These are phyloP conservation scores for Mormyrus proboscirostris DNA, from an alignment of 2,797 vertebrate genomes.

Conservation along the genomic window DNA sequence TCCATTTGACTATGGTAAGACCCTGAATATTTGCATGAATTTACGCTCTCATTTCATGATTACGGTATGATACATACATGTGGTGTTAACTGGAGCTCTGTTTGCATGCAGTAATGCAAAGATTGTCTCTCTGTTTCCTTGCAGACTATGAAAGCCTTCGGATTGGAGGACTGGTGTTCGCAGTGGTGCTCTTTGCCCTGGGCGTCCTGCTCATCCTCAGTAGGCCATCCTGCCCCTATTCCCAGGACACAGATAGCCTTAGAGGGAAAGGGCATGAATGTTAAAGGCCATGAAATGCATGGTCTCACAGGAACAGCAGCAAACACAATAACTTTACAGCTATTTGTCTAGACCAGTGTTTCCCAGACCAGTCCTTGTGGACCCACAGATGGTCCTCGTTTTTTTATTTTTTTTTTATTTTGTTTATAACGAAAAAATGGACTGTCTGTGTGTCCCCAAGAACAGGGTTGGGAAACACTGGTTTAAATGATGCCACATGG, in stretches of 20 bases:
- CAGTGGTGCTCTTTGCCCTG: slow-evolving; percentile 82
- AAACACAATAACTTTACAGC: not conserved
- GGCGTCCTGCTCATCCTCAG: slow-evolving; percentile 94
- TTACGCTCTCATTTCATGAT: not conserved
- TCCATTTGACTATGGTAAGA: slow-evolving; percentile 85
- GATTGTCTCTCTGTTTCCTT: not conserved
- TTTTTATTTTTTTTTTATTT: not conserved
- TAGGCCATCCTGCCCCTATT: slow-evolving; percentile 51
- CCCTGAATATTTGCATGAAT: not conserved
- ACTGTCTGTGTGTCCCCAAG: not conserved
- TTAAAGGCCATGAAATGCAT: not conserved
- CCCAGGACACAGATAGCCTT: not conserved
- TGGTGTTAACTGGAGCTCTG: not conserved
- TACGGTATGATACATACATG: not conserved
- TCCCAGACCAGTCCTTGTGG: not conserved
- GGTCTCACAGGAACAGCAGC: not conserved
- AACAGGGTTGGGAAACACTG: not conserved
- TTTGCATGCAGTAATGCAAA: not conserved
- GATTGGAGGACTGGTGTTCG: slow-evolving; percentile 85
- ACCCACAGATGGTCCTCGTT: not conserved
- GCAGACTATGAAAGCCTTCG: slow-evolving; percentile 89
- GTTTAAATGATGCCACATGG: not conserved
- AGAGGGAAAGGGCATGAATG: not conserved
- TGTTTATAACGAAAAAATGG: not conserved
- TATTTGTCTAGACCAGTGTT: not conserved